Percentiles rank a stretch among this genome's conserved stretches.
Conservation (phyloP, 2,113 vertebrate genomes). For the Perca fluviatilis region DNA sequence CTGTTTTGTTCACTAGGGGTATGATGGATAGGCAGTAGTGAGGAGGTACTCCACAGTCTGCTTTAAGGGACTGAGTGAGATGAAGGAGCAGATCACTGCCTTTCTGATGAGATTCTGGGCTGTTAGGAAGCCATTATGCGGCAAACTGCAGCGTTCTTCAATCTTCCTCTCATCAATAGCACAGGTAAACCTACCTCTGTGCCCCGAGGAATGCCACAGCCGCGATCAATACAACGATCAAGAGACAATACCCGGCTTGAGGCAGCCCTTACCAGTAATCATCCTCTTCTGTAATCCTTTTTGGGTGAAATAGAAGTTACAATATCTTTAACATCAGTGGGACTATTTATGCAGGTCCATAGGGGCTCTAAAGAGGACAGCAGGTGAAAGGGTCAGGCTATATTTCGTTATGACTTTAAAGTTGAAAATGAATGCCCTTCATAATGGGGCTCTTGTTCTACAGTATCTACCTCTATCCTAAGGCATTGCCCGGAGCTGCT, state of each 20-base stretch:
- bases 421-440: slow-evolving; percentile 28
- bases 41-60: slow-evolving; percentile 40
- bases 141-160: slow-evolving; percentile 46
- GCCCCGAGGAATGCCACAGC: slow-evolving; percentile 17
- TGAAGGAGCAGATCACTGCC: slow-evolving; percentile 36
- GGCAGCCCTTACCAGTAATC: slow-evolving; percentile 39
- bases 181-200: slow-evolving; percentile 43
- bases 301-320: slow-evolving; percentile 25
- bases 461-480: slow-evolving; percentile 22
- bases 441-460: slow-evolving; percentile 2
- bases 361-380: slow-evolving; percentile 30
- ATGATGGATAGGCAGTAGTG: slow-evolving; percentile 61
- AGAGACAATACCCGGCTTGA: slow-evolving; percentile 25
- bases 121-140: slow-evolving; percentile 43
- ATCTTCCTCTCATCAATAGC: slow-evolving; percentile 46
- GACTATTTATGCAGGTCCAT: slow-evolving; percentile 26
- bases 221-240: slow-evolving; percentile 63
- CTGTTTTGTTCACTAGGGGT: slow-evolving; percentile 46
- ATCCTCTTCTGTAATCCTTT: slow-evolving; percentile 35
- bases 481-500: slow-evolving; percentile 26
- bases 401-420: slow-evolving; percentile 27
- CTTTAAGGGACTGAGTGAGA: slow-evolving; percentile 40
- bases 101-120: slow-evolving; percentile 51
- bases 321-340: slow-evolving; percentile 43
- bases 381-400: slow-evolving; percentile 15